A percentile compares a stretch with the other conserved stretches of the same genome.
Conservation (phyloP, 1,140 invertebrate genomes). For the Mizuhopecten yessoensis region DNA sequence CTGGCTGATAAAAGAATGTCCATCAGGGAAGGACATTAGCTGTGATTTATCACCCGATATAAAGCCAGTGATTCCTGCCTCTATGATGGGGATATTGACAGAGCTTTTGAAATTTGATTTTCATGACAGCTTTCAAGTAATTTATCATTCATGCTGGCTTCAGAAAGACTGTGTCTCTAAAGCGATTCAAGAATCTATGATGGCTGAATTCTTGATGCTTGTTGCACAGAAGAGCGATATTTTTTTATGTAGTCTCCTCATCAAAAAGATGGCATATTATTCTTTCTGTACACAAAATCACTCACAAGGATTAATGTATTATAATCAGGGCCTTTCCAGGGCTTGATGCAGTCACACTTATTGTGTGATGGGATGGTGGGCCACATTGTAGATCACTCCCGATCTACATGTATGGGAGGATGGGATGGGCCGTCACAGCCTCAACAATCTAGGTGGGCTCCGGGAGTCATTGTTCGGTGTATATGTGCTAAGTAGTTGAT, state of each 20-base stretch:
- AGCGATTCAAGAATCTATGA: constrained; percentile 59
- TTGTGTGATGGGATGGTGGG: not conserved
- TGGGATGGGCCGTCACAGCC: not conserved
- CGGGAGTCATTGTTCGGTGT: not conserved
- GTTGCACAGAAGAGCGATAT: constrained; percentile 5
- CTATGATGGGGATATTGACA: constrained; percentile 61
- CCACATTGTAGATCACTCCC: not conserved
- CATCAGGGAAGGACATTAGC: constrained; percentile 58
- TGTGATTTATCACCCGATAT: constrained; percentile 62
- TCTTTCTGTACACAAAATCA: constrained; percentile 26
- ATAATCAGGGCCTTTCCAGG: not conserved
- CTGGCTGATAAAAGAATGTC: constrained; percentile 64
- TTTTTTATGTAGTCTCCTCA: not conserved
- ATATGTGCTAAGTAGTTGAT: not conserved
- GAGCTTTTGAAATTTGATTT: constrained; percentile 67
- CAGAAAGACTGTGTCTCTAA: constrained; percentile 56
- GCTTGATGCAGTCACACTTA: not conserved
- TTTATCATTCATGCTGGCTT: constrained; percentile 57
- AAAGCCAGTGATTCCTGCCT: constrained; percentile 51
- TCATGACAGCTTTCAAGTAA: constrained; percentile 55
- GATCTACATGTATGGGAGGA: not conserved
- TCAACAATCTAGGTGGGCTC: not conserved
- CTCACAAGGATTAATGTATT: constrained; percentile 1
- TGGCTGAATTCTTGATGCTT: constrained; percentile 20
- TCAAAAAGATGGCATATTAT: constrained; percentile 28